A percentile compares a stretch with the other conserved stretches of the same genome.
These are phyloP conservation scores for Adelphocoris suturalis DNA, from an alignment of 2,888 invertebrate species.

Conservation along the genomic window DNA sequence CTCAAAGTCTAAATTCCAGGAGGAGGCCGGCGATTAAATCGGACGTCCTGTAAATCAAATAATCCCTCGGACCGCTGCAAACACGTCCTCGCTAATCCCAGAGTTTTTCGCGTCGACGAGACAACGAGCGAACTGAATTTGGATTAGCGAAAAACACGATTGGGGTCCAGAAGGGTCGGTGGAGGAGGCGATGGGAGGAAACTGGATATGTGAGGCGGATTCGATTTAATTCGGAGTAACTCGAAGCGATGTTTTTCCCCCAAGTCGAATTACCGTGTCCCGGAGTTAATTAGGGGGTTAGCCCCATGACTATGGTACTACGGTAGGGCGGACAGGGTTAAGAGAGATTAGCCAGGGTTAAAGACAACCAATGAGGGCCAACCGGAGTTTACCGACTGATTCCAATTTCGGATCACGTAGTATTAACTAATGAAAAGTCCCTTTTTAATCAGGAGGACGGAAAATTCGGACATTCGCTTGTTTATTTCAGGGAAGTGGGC, in stretches of 20 bases:
- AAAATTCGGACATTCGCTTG: too few relatives aligned
- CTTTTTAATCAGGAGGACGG: conserved; percentile 8
- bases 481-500: too few relatives aligned
- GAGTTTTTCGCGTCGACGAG: too few relatives aligned
- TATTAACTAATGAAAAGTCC: conserved; percentile 7
- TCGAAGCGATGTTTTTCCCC: not conserved
- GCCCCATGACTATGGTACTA: not conserved
- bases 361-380: not conserved
- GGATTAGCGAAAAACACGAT: too few relatives aligned
- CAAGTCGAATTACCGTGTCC: conserved; percentile 29
- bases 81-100: too few relatives aligned
- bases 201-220: not conserved
- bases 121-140: too few relatives aligned
- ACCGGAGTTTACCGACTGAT: conserved; percentile 6
- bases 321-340: not conserved
- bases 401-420: conserved; percentile 22
- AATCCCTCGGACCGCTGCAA: too few relatives aligned
- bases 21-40: too few relatives aligned
- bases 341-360: not conserved
- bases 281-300: conserved; percentile 17
- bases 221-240: conserved; percentile 8
- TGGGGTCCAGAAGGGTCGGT: not conserved
- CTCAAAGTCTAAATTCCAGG: too few relatives aligned
- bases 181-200: not conserved
- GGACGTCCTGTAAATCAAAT: too few relatives aligned